These are phyloP conservation scores for Eucriotettix oculatus DNA, from an alignment of 2,888 invertebrate genomes.

Conservation along the genomic window DNA sequence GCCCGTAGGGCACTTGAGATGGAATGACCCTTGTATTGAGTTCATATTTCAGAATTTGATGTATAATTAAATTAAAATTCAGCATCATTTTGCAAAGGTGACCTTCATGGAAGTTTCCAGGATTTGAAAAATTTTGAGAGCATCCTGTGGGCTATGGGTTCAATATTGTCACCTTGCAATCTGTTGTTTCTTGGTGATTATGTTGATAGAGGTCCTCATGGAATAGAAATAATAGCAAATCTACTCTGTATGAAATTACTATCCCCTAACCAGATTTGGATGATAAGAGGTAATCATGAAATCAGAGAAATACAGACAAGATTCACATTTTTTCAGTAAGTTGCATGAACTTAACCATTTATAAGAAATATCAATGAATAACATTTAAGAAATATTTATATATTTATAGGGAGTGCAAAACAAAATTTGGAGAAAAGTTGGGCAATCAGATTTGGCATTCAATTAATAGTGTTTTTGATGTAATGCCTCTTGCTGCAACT, in stretches of 20 bases:
- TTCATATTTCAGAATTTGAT: too few relatives aligned
- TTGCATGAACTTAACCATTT: not conserved
- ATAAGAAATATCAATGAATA: too few relatives aligned
- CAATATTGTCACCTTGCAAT: conserved; percentile 41
- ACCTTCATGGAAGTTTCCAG: conserved; percentile 55
- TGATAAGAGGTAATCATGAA: conserved; percentile 62
- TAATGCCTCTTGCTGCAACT: conserved; percentile 52
- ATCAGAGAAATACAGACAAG: conserved; percentile 53
- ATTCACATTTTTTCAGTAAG: conserved; percentile 39
- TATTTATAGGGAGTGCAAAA: conserved; percentile 39
- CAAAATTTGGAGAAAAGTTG: conserved; percentile 46
- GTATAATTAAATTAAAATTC: too few relatives aligned
- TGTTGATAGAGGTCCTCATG: conserved; percentile 53
- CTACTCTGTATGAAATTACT: conserved; percentile 52
- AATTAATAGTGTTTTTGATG: conserved; percentile 53
- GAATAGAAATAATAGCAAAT: conserved; percentile 52
- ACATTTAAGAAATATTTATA: too few relatives aligned
- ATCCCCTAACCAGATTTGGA: conserved; percentile 41
- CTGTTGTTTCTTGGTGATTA: conserved; percentile 61
- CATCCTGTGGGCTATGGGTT: conserved; percentile 52
- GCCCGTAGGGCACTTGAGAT: too few relatives aligned
- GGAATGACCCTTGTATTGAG: too few relatives aligned
- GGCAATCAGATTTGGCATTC: conserved; percentile 50
- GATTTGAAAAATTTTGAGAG: conserved; percentile 52
- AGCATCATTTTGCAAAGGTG: conserved; percentile 27